Evolutionary conservation across 2,113 vertebrate genomes (phyloP).

Genomic region (Cebidichthys violaceus): DNA sequence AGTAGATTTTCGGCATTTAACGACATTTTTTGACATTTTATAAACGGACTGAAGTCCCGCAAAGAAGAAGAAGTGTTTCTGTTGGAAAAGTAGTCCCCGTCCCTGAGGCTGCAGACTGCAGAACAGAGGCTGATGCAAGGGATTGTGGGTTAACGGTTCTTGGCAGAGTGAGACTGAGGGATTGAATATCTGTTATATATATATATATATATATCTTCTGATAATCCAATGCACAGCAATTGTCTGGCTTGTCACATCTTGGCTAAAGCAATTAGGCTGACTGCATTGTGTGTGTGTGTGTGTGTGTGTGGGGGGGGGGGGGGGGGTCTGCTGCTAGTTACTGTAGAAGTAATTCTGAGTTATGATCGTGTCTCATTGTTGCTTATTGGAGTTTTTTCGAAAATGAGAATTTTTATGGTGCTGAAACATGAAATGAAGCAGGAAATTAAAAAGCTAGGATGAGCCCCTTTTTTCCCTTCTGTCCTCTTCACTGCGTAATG

Average conservation of each 20-base stretch:
- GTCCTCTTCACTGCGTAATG: conserved; percentile 50
- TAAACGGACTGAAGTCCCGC: too few species aligned
- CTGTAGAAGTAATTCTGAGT: conserved; percentile 69
- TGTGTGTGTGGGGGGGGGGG: background rate
- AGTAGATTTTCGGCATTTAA: background rate
- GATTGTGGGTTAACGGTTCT: conserved; percentile 21
- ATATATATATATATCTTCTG: background rate
- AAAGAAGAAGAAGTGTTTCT: background rate
- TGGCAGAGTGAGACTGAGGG: conserved; percentile 17
- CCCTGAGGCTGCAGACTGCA: background rate
- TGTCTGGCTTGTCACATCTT: conserved; percentile 58
- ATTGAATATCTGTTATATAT: conserved; percentile 29
- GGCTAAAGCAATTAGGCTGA: conserved; percentile 60
- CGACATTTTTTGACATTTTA: too few species aligned
- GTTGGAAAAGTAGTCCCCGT: background rate
- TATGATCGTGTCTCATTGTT: conserved; percentile 75
- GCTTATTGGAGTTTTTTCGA: conserved; percentile 70
- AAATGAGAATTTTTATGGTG: conserved; percentile 76
- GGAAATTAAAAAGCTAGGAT: conserved; percentile 83
- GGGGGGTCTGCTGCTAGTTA: background rate
- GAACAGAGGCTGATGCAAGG: conserved; percentile 1
- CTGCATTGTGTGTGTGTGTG: background rate
- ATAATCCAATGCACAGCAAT: conserved; percentile 41
- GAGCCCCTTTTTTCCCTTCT: conserved; percentile 48
- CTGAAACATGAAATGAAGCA: conserved; percentile 82